phyloP scores from a whole-genome alignment of 2,888 invertebrate genomes.

The Apamea sordens region DNA sequence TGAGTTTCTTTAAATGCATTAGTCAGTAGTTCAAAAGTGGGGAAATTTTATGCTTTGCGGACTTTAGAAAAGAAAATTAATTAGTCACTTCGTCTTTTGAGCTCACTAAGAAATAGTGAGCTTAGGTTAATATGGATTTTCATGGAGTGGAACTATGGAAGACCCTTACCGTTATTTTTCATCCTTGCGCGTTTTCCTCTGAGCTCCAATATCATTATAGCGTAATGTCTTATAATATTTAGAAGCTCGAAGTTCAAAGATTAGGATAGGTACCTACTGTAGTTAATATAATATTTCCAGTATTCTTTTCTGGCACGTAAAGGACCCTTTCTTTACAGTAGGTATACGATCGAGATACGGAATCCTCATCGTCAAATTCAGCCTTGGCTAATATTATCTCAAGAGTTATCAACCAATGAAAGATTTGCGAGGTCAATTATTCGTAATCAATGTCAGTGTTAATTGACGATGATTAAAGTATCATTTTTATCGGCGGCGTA shows the following conservation, averaged over 20 bases:
- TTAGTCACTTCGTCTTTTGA: conserved; percentile 1
- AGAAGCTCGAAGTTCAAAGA: not conserved
- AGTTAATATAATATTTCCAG: conserved; percentile 7
- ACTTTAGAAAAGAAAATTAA: conserved; percentile 19
- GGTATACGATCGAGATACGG: not conserved
- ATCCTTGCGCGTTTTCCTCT: not conserved
- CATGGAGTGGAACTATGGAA: not conserved
- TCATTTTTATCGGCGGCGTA: conserved; percentile 4
- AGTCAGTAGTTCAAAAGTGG: conserved; percentile 17
- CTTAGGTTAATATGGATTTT: not conserved
- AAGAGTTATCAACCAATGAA: conserved; percentile 11
- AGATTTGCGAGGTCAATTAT: conserved; percentile 28
- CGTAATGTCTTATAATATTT: not conserved
- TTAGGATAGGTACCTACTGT: no score
- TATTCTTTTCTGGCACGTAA: not conserved
- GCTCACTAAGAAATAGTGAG: not conserved
- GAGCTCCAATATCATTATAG: not conserved
- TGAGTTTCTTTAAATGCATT: conserved; percentile 40
- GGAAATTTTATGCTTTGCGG: not conserved
- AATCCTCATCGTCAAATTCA: not conserved
- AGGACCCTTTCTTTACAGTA: not conserved
- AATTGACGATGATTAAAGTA: not conserved
- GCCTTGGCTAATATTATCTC: conserved; percentile 33
- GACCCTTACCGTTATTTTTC: not conserved
- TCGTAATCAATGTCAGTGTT: conserved; percentile 24